Evolutionary conservation across 2,888 invertebrate species (phyloP).

Genomic region (Meloe dianella): DNA sequence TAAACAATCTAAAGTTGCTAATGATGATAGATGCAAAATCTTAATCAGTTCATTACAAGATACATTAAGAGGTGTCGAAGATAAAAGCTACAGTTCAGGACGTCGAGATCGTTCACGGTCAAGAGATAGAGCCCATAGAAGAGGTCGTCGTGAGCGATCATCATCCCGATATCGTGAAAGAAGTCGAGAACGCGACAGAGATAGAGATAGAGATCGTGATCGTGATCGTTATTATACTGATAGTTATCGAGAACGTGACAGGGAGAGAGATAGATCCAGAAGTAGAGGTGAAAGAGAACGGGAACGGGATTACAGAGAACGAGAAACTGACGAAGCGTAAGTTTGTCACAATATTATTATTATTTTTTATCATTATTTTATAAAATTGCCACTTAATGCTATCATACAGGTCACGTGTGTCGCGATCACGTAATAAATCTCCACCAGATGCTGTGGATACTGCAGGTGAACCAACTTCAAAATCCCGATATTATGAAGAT

Average conservation of each 20-base stretch:
- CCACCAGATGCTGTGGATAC: slow-evolving; percentile 65
- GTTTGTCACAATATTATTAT: slow-evolving; percentile 39
- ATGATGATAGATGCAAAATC: slow-evolving; percentile 98
- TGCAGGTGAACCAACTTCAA: slow-evolving; percentile 49
- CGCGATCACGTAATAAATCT: slow-evolving; percentile 67
- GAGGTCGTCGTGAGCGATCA: slow-evolving; percentile 56
- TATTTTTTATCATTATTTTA: no score
- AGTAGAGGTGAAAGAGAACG: slow-evolving; percentile 75
- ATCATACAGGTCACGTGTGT: slow-evolving; percentile 46
- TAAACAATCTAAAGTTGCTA: slow-evolving; percentile 90
- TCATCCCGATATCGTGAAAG: slow-evolving; percentile 63
- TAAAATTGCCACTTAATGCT: no score
- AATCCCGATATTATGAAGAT: slow-evolving; percentile 84
- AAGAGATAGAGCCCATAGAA: slow-evolving; percentile 55
- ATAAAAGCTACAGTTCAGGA: slow-evolving; percentile 89
- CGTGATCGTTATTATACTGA: slow-evolving; percentile 59
- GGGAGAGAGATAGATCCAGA: slow-evolving; percentile 77
- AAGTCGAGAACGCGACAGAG: slow-evolving; percentile 65
- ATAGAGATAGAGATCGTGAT: slow-evolving; percentile 62
- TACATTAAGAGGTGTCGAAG: slow-evolving; percentile 95
- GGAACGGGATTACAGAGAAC: slow-evolving; percentile 75
- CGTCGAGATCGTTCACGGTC: slow-evolving; percentile 66
- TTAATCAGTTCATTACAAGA: slow-evolving; percentile 91
- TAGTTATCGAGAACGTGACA: slow-evolving; percentile 65
- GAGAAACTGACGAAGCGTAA: slow-evolving; percentile 80